Percentiles rank a stretch among this genome's conserved stretches.
These are phyloP conservation scores for Ephialtes manifestator DNA, from an alignment of 2,888 invertebrate genomes.

Conservation along the genomic window DNA sequence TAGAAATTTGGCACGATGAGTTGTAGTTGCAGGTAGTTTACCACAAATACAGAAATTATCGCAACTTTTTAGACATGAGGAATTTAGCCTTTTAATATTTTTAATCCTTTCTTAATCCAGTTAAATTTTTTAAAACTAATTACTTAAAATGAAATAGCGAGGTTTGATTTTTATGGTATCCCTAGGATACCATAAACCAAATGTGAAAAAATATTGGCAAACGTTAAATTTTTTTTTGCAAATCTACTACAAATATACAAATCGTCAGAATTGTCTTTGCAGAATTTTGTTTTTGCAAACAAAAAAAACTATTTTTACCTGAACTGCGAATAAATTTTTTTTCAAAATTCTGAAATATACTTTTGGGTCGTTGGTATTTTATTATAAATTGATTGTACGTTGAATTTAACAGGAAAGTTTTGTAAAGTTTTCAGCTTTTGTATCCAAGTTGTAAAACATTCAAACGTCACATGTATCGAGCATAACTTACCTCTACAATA, in stretches of 20 bases:
- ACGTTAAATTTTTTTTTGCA: no score
- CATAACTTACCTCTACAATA: background rate
- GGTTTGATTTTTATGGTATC: no score
- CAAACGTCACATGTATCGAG: background rate
- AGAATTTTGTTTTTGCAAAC: background rate
- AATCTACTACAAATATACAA: no score
- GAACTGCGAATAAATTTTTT: no score
- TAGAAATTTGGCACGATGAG: constrained; percentile 68
- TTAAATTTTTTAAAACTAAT: no score
- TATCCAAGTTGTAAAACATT: background rate
- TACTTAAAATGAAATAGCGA: no score
- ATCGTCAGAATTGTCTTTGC: background rate
- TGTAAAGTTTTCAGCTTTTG: background rate
- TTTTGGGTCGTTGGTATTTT: no score
- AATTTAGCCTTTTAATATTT: background rate
- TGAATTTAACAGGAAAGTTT: background rate
- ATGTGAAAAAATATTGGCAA: no score
- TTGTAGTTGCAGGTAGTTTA: constrained; percentile 72
- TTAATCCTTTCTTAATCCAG: background rate
- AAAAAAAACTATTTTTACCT: no score
- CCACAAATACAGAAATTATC: background rate
- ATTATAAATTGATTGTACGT: no score
- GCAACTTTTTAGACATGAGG: background rate
- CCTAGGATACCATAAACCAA: no score
- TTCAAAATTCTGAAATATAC: no score